phyloP scores from a whole-genome alignment of 1,140 invertebrate genomes.

The Eueides isabella region DNA sequence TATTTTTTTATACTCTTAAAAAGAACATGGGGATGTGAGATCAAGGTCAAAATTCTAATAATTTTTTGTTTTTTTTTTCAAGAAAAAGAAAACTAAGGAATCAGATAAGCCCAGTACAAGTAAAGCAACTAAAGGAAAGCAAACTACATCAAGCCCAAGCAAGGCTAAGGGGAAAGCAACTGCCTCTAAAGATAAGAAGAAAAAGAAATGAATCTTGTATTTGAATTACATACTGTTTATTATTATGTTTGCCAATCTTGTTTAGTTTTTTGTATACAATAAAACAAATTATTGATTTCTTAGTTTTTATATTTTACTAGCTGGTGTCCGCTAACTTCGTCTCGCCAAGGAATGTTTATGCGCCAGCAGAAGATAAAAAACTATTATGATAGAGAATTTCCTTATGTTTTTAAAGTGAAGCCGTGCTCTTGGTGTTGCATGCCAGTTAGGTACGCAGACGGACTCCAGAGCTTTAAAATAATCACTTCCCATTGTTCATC shows the following conservation, averaged over 20 bases:
- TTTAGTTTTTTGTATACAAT: conserved; percentile 10
- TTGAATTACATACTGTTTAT: neutral
- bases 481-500: too few species aligned
- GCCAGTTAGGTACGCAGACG: too few species aligned
- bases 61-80: conserved; percentile 28
- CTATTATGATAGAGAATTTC: too few species aligned
- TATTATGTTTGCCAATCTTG: neutral
- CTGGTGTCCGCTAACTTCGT: too few species aligned
- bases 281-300: neutral
- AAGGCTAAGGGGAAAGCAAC: conserved; percentile 13
- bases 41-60: too few species aligned
- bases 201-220: conserved; percentile 12
- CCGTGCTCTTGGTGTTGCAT: too few species aligned
- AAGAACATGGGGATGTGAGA: too few species aligned
- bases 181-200: conserved; percentile 22
- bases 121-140: conserved; percentile 57
- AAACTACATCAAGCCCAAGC: conserved; percentile 33
- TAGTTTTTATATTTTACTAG: neutral
- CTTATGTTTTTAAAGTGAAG: too few species aligned
- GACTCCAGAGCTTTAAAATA: too few species aligned
- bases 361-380: too few species aligned
- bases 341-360: too few species aligned
- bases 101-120: conserved; percentile 45
- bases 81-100: conserved; percentile 66
- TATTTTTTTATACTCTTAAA: too few species aligned